Base-by-base conservation (phyloP, 2,888 invertebrate species). In the Drosophila fulvimacula region DNA sequence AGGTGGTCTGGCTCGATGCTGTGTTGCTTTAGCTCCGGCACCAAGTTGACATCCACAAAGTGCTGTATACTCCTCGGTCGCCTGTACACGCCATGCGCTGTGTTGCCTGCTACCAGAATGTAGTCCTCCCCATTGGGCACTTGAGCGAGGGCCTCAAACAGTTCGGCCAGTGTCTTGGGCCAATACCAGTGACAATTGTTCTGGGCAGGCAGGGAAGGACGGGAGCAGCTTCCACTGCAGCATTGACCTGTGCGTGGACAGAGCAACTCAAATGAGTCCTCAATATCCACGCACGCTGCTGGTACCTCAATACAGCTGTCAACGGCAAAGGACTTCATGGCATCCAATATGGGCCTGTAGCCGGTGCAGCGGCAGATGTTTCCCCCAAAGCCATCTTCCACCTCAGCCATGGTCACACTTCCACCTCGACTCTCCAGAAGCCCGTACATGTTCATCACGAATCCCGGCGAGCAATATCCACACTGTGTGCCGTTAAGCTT, bases 301-400 rank as follows among this genome's bases (percentile, higher is more conserved):
- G 87, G 90, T 5, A 92, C 61, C 7, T 91, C 84, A 56, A 94
- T 92, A 11, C 94, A 93, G 4, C 94, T 94, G 76, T 95, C 95
- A 0, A 90, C 92, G 0, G 96, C 95, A 77, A 96, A 95, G 0
- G 95, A 94, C 91, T 96, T 96, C 91, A 97, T 96, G 9, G 96
- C 95, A 87, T 96, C 96, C 49, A 96, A 93, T 72, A 97, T 97
- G 0, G 96, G 94, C 9, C 96, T 93, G 88, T 96, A 96, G 0
- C 96, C 96, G 0, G 96, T 97, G 82, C 97, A 97, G 52, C 97
- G 94, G 79, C 97, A 97, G 24, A 96, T 95, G 76, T 96, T 96
- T 39, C 96, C 94, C 7, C 96, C 96, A 82, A 96, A 96, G 0
- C 95, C 94, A 82, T 96, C 95, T 90, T 96, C 96, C 10, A 96